Evolutionary conservation across 2,888 invertebrate species (phyloP).

Genomic region (Trypoxylon attenuatum): DNA sequence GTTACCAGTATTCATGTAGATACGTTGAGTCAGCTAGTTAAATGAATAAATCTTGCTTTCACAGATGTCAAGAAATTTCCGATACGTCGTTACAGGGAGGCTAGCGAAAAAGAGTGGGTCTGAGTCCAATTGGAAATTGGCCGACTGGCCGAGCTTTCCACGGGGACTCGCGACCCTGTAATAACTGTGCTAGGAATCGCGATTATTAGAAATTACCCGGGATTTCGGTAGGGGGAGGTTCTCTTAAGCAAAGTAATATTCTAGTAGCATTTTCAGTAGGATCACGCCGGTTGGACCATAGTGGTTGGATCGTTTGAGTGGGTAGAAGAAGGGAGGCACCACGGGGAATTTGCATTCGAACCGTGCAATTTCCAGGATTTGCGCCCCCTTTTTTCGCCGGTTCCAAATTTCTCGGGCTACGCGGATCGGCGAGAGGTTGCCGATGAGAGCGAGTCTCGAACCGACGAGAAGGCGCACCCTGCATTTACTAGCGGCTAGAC

Average conservation of each 20-base stretch:
- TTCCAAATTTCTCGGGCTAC: slow-evolving; percentile 43
- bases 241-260: not conserved
- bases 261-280: not conserved
- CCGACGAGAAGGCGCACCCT: slow-evolving; percentile 66
- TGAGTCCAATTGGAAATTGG: not conserved
- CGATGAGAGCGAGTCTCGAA: too few species aligned
- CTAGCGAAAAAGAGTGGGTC: not conserved
- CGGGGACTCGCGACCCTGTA: not conserved
- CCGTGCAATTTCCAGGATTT: slow-evolving; percentile 67
- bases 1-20: too few species aligned
- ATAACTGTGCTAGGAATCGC: not conserved
- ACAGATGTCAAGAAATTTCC: too few species aligned
- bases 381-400: slow-evolving; percentile 52
- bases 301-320: not conserved
- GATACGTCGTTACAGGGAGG: too few species aligned
- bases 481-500: slow-evolving; percentile 74
- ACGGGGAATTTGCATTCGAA: slow-evolving; percentile 65
- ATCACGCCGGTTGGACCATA: not conserved
- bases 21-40: too few species aligned
- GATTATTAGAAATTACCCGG: not conserved
- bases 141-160: not conserved
- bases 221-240: not conserved
- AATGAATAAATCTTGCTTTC: too few species aligned
- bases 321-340: not conserved
- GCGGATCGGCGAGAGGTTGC: too few species aligned